Conservation (phyloP, 1,140 invertebrate species). For the Eumaeus atala region DNA sequence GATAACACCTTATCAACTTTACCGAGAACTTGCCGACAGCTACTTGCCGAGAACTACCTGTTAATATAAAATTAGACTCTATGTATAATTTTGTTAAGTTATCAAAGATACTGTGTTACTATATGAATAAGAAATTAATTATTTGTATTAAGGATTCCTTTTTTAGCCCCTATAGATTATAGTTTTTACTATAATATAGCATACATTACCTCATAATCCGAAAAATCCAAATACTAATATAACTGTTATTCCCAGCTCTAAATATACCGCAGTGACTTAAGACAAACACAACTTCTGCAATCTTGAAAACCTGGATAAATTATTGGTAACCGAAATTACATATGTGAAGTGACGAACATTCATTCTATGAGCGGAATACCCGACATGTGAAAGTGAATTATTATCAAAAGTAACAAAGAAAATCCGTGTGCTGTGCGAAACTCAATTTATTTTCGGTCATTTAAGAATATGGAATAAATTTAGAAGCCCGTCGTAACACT, state of each 20-base stretch:
- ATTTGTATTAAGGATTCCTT: constrained; percentile 32
- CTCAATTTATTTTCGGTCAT: constrained; percentile 21
- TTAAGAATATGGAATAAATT: constrained; percentile 32
- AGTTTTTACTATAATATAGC: constrained; percentile 29
- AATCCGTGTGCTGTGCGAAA: constrained; percentile 22
- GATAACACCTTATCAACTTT: constrained; percentile 27
- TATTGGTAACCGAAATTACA: constrained; percentile 14
- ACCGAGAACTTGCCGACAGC: constrained; percentile 30
- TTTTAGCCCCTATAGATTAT: constrained; percentile 27
- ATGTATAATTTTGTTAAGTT: constrained; percentile 31
- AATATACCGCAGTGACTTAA: constrained; percentile 33
- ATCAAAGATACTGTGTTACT: constrained; percentile 28
- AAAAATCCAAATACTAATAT: constrained; percentile 22
- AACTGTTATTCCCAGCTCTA: constrained; percentile 27
- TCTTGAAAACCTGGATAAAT: constrained; percentile 18
- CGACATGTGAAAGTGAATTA: constrained; percentile 29
- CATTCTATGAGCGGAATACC: constrained; percentile 19
- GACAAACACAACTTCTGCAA: constrained; percentile 28
- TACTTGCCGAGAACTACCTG: constrained; percentile 28
- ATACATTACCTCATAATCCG: constrained; percentile 24
- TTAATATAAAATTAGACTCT: constrained; percentile 25
- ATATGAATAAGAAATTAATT: constrained; percentile 27
- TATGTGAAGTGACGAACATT: constrained; percentile 25
- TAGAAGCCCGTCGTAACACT: too few species aligned
- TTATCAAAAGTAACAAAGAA: constrained; percentile 17